A percentile compares a stretch with the other conserved stretches of the same genome.
Conservation (phyloP, 2,113 vertebrate genomes). For the Takifugu bimaculatus region DNA sequence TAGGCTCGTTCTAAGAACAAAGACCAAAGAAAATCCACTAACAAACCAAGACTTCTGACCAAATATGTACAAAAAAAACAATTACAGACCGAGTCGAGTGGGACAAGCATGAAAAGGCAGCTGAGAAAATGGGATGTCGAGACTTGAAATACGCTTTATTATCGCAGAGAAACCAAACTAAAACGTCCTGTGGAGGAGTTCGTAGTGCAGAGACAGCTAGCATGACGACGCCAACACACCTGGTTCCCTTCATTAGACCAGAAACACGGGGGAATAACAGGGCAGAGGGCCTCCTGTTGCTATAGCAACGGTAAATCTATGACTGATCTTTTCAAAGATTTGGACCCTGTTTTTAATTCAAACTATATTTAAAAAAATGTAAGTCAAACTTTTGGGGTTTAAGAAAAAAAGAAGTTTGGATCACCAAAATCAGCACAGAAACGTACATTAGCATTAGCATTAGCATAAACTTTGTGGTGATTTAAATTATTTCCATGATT, state of each 20-base stretch:
- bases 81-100: conserved; percentile 22
- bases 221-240: conserved; percentile 63
- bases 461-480: too few species aligned
- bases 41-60: conserved; percentile 81
- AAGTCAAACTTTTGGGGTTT: too few species aligned
- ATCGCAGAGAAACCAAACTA: conserved; percentile 16
- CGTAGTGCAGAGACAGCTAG: conserved; percentile 73
- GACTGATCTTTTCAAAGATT: neutral
- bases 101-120: conserved; percentile 16
- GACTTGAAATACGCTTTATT: neutral
- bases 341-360: too few species aligned
- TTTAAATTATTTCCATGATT: too few species aligned
- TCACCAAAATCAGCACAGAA: too few species aligned
- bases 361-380: too few species aligned
- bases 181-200: conserved; percentile 52
- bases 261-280: conserved; percentile 4
- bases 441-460: too few species aligned
- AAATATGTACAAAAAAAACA: conserved; percentile 81
- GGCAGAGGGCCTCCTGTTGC: neutral
- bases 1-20: conserved; percentile 81
- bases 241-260: conserved; percentile 89
- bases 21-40: conserved; percentile 77
- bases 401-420: too few species aligned
- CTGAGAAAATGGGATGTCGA: conserved; percentile 28
- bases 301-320: neutral